Evolutionary conservation across 2,113 vertebrate genomes (phyloP), one percentile per base, ranked within the genome.

Genomic region (Rhinopomastus cyanomelas): DNA sequence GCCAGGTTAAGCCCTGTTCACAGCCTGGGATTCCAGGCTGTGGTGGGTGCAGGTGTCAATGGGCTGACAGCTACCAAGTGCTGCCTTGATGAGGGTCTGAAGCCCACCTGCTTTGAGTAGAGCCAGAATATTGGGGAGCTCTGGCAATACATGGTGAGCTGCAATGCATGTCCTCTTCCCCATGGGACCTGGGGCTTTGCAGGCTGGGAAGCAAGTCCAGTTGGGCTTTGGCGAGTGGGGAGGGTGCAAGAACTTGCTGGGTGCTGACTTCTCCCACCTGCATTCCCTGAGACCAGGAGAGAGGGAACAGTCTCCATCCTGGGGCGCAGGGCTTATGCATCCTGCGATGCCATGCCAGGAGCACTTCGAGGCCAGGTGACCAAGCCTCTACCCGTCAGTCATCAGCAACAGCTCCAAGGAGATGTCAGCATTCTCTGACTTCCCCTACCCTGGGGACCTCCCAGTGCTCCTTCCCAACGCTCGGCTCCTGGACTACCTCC

Each of bases 361-460:
- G 71, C 79, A 92, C 17, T 59, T 96, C 1, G 96, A 98, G 82
- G 93, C 97, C 2, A 89, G 95, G 12, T 96, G 93, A 78, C 93
- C 98, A 23, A 98, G 97, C 85, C 94, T 98, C 29, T 99, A 99
- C 64, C 96, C 89, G 0, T 98, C 98, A 3, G 77, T 99, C 80
- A 95, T 98, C 83, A 97, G 95, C 77, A 99, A 99, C 89, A 97
- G 97, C 44, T 98, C 97, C 34, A 99, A 99, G 93, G 98, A 99
- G 95, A 98, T 99, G 97, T 98, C 98, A 29, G 98, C 97, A 14
- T 99, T 97, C 87, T 98, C 98, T 0, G 97, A 99, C 78, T 99
- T 98, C 66, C 98, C 98, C 36, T 98, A 97, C 93, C 98, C 96
- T 0, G 98, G 97, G 67, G 94, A 98, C 68, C 99, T 97, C 90